Percentiles rank a stretch among this genome's conserved stretches.
Evolutionary conservation across 2,113 vertebrate species (phyloP).

Genomic region (Okapia johnstoni): DNA sequence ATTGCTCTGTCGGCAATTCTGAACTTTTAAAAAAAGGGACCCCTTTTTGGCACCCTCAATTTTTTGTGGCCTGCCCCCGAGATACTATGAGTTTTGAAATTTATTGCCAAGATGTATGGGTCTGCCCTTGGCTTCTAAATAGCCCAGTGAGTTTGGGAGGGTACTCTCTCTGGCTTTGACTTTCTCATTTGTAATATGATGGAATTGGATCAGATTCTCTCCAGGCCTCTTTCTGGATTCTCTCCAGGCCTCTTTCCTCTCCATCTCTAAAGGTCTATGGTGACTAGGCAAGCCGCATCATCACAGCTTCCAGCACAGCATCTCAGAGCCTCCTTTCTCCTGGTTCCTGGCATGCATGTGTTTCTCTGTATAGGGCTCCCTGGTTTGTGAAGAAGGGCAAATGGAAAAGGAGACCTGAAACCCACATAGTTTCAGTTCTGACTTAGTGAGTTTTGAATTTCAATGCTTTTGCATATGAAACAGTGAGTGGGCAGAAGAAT

Average conservation of each 20-base stretch:
- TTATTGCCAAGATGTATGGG: background rate
- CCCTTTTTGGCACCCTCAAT: background rate
- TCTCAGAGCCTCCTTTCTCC: background rate
- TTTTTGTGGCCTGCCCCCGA: background rate
- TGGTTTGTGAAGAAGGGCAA: constrained; percentile 24
- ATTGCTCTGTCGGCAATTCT: background rate
- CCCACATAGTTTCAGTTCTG: constrained; percentile 53
- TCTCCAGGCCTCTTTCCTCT: constrained; percentile 32
- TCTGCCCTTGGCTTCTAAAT: background rate
- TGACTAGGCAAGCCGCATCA: background rate
- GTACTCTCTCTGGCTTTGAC: background rate
- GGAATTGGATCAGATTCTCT: constrained; percentile 4
- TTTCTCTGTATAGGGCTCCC: background rate
- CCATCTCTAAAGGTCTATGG: background rate
- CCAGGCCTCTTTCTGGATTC: background rate
- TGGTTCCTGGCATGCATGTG: background rate
- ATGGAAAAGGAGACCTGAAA: constrained; percentile 45
- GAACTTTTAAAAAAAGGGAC: background rate
- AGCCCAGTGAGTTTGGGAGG: background rate
- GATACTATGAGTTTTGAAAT: background rate
- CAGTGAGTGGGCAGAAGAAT: constrained; percentile 47
- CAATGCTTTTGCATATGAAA: constrained; percentile 37
- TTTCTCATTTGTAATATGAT: constrained; percentile 12
- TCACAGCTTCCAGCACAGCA: background rate
- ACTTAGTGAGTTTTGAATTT: constrained; percentile 48